phyloP scores from a whole-genome alignment of 2,113 vertebrate species.

The Macquaria ambigua region DNA sequence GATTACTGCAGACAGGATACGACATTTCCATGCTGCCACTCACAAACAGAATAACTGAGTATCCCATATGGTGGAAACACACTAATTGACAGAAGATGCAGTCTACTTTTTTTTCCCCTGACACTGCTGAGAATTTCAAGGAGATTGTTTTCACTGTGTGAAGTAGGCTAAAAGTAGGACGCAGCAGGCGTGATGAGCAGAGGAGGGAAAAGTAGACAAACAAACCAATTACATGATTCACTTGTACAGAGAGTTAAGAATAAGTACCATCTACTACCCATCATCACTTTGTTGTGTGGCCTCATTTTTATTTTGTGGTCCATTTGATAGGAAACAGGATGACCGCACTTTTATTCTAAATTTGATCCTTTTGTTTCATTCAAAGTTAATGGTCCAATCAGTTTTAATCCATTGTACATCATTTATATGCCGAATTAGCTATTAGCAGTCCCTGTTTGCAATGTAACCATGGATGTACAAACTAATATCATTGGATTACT shows the following conservation, averaged over 20 bases:
- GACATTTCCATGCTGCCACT: conserved; percentile 51
- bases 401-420: neutral
- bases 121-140: conserved; percentile 56
- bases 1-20: conserved; percentile 42
- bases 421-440: neutral
- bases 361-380: neutral
- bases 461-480: neutral
- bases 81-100: conserved; percentile 64
- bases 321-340: neutral
- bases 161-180: conserved; percentile 57
- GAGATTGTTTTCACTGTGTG: conserved; percentile 44
- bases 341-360: neutral
- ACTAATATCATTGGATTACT: neutral
- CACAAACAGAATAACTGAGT: conserved; percentile 66
- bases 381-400: neutral
- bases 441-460: neutral
- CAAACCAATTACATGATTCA: conserved; percentile 66
- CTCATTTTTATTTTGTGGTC: conserved; percentile 19
- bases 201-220: conserved; percentile 38
- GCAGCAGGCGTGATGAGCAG: conserved; percentile 40
- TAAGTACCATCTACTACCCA: conserved; percentile 15
- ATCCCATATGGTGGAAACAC: conserved; percentile 49
- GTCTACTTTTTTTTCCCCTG: conserved; percentile 14
- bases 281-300: neutral
- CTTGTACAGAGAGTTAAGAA: conserved; percentile 19